A percentile compares a stretch with the other conserved stretches of the same genome.
Evolutionary conservation across 2,113 vertebrate species (phyloP).

Genomic region (Oxyruncus cristatus): DNA sequence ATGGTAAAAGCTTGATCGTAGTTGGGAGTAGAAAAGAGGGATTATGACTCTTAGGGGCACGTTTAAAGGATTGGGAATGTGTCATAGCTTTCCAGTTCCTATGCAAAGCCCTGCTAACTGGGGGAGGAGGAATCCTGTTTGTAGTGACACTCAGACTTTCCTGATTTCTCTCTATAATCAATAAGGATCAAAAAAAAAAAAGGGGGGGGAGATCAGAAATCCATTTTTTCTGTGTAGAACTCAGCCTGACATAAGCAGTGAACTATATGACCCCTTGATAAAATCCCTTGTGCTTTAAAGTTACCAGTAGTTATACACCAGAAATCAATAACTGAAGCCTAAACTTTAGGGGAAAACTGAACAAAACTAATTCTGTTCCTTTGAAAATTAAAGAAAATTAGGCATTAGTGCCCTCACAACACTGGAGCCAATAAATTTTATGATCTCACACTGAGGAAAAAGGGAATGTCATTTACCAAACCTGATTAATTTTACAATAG

Average conservation of each 20-base stretch:
- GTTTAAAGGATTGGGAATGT: background rate
- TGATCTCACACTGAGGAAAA: background rate
- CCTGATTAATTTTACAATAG: background rate
- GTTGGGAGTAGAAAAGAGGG: background rate
- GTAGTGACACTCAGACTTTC: background rate
- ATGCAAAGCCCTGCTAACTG: background rate
- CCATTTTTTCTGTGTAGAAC: background rate
- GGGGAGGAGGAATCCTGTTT: background rate
- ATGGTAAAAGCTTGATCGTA: background rate
- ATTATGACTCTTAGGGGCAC: background rate
- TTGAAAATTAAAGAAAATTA: background rate
- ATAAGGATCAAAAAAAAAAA: too few species aligned
- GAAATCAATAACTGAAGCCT: background rate
- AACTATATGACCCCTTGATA: background rate
- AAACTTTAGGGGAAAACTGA: background rate
- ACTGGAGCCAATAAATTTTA: background rate
- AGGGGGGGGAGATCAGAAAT: too few species aligned
- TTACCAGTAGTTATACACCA: background rate
- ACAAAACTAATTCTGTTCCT: background rate
- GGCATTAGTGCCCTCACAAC: background rate
- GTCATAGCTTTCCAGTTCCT: background rate
- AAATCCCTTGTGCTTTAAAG: background rate
- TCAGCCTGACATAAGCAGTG: background rate
- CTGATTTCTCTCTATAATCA: background rate
- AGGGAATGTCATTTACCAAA: background rate